Evolutionary conservation across 2,888 invertebrate genomes (phyloP), one percentile per base, ranked within the genome.

Genomic region (Tetropium fuscum): DNA sequence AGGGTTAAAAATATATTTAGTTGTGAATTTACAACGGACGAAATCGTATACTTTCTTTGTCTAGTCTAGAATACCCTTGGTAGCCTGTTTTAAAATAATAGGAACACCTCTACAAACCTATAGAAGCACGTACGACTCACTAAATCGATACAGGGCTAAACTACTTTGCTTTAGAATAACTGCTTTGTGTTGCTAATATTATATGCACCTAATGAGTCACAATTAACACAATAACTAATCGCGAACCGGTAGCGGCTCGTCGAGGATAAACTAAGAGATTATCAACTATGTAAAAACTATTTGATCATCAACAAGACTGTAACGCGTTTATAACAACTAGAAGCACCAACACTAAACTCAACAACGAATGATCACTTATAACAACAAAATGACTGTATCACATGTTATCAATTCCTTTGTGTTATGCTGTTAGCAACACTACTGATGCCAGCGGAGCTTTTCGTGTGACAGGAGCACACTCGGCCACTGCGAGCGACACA

Each of bases 81-180:
- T n/a, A n/a, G n/a, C n/a, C n/a, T n/a, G n/a, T n/a, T n/a, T n/a
- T n/a, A n/a, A n/a, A n/a, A n/a, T n/a, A n/a, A n/a, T n/a, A n/a
- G n/a, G n/a, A n/a, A n/a, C n/a, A n/a, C n/a, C n/a, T n/a, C n/a
- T 53, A 43, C 58, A 61, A 57, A 53, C 45, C 61, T 61, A 64
- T 38, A 18, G 53, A 49, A 40, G 49, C 44, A 58, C 58, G 43
- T 36, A 53, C 53, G 10, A 18, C 34, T 53, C 53, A 48, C 45
- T 48, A 61, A 63, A 57, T 59, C 55, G 49, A 59, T 44, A 55
- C 34, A 34, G 34, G 16, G 27, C 47, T 59, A 60, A 65, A 69
- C 72, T 72, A 73, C 66, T 63, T 68, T 71, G 72, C 70, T 74
- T 70, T 73, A 73, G 73, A 74, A 73, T 71, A n/a, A 68, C 70